Percentiles rank a stretch among this genome's conserved stretches.
phyloP scores from a whole-genome alignment of 2,113 vertebrate species.

The Rhipidura dahli region DNA sequence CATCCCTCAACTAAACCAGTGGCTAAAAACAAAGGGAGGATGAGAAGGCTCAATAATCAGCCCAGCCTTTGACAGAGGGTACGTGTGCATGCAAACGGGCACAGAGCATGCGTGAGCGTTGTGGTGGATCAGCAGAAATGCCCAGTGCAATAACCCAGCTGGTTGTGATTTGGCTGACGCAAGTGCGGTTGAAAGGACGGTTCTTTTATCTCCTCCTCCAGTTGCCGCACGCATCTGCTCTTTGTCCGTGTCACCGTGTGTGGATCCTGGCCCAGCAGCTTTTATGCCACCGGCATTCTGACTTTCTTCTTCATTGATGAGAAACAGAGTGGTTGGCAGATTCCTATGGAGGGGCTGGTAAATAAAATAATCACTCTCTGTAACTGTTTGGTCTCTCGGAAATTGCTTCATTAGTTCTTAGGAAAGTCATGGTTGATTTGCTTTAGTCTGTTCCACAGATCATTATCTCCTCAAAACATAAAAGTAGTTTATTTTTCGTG shows the following conservation, averaged over 20 bases:
- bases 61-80: not conserved
- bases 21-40: not conserved
- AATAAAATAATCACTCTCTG: not conserved
- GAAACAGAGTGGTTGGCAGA: not conserved
- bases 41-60: not conserved
- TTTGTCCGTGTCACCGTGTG: not conserved
- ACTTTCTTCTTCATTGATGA: conserved; percentile 37
- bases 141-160: not conserved
- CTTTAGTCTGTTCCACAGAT: conserved; percentile 12
- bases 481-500: not conserved
- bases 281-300: not conserved
- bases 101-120: not conserved
- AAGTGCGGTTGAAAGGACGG: not conserved
- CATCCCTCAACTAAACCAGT: not conserved
- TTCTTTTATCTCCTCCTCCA: conserved; percentile 26
- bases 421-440: not conserved
- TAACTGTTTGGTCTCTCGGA: not conserved
- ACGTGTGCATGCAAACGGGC: accelerated
- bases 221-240: conserved; percentile 15
- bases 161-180: conserved; percentile 32
- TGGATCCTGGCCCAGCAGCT: not conserved
- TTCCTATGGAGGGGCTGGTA: not conserved
- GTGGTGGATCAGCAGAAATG: conserved; percentile 28
- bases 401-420: conserved; percentile 39
- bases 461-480: conserved; percentile 33